A percentile compares a stretch with the other conserved stretches of the same genome.
Evolutionary conservation across 2,888 invertebrate genomes (phyloP).

Genomic region (Drosophila rubida): DNA sequence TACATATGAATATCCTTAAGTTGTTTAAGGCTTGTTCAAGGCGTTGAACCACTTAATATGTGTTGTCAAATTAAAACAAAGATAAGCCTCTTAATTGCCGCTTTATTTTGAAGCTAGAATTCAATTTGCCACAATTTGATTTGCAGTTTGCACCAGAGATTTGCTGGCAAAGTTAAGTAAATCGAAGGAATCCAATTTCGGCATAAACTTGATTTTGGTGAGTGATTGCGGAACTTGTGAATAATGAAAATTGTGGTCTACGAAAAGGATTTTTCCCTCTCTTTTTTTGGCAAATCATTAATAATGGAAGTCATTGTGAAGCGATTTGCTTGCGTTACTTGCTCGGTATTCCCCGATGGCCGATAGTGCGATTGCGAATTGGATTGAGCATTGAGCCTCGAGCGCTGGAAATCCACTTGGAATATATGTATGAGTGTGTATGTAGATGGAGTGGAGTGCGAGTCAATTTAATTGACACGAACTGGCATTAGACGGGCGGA

Average conservation of each 20-base stretch:
- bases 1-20: too few species aligned
- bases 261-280: neutral
- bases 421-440: too few species aligned
- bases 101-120: too few species aligned
- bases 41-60: too few species aligned
- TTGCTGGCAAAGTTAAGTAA: too few species aligned
- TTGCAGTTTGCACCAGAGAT: too few species aligned
- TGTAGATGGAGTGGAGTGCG: slow-evolving; percentile 31
- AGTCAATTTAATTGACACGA: slow-evolving; percentile 56
- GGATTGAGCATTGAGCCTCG: neutral
- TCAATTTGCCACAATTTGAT: too few species aligned
- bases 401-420: slow-evolving; percentile 20
- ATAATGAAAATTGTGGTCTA: neutral
- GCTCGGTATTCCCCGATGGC: slow-evolving; percentile 25
- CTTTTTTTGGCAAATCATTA: neutral
- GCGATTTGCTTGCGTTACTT: slow-evolving; percentile 7
- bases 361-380: slow-evolving; percentile 6
- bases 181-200: neutral
- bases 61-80: too few species aligned
- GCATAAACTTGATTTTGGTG: neutral
- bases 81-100: too few species aligned
- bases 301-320: slow-evolving; percentile 6
- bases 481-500: slow-evolving; percentile 57
- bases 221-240: neutral
- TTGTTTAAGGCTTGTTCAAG: too few species aligned